Evolutionary conservation across 2,113 vertebrate genomes (phyloP).

Genomic region (Cephalopholis sonnerati): DNA sequence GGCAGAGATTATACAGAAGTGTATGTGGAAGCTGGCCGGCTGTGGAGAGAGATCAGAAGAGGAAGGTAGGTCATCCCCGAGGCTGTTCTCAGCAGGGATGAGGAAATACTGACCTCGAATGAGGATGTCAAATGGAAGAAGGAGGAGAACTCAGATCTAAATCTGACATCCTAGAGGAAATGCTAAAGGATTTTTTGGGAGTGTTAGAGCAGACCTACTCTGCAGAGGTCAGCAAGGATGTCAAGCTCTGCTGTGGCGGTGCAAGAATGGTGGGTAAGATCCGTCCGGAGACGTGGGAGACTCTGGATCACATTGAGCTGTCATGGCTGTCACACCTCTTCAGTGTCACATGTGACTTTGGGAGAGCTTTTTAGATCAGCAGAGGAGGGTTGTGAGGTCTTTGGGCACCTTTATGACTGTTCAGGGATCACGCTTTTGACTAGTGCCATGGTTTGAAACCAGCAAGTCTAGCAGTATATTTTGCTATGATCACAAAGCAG

Average conservation of each 20-base stretch:
- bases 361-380: not conserved
- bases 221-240: slow-evolving; percentile 30
- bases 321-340: slow-evolving; percentile 31
- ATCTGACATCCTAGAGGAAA: not conserved
- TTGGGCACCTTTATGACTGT: not conserved
- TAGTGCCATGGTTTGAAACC: not conserved
- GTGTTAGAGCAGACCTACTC: slow-evolving; percentile 7
- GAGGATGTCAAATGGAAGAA: slow-evolving; percentile 13
- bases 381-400: not conserved
- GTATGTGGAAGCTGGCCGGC: not conserved
- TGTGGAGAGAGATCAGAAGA: slow-evolving; percentile 17
- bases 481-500: not conserved
- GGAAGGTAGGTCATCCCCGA: slow-evolving; percentile 6
- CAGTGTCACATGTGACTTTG: not conserved
- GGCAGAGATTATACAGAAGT: not conserved
- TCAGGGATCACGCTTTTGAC: not conserved
- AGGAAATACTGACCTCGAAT: not conserved
- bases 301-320: slow-evolving; percentile 2
- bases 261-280: not conserved
- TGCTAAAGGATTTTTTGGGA: not conserved
- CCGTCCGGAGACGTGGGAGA: slow-evolving; percentile 5
- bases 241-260: not conserved
- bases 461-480: not conserved
- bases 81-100: not conserved
- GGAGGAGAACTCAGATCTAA: slow-evolving; percentile 1